Conservation (phyloP, 1,140 invertebrate genomes). For the Penaeus indicus region DNA sequence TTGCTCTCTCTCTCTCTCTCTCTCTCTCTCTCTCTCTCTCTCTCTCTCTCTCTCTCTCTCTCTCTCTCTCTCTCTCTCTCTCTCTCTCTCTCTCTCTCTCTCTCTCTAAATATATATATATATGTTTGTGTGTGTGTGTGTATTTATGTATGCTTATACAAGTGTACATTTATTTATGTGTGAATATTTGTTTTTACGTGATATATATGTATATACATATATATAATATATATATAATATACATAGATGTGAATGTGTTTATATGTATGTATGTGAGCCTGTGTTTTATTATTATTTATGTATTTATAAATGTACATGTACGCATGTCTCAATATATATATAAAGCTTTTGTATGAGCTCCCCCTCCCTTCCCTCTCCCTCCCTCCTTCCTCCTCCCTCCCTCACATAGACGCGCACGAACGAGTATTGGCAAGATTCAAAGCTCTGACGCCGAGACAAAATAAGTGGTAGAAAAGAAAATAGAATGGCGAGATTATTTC, state of each 20-base stretch:
- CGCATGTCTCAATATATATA: background rate
- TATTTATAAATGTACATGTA: background rate
- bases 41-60: conserved; percentile 2
- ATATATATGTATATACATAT: background rate
- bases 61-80: too few species aligned
- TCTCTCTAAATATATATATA: background rate
- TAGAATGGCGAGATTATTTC: too few species aligned
- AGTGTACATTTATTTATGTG: background rate
- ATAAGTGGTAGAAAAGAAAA: too few species aligned
- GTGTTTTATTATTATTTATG: background rate
- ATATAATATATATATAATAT: background rate
- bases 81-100: background rate
- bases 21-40: too few species aligned
- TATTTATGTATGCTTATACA: background rate
- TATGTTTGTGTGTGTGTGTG: background rate
- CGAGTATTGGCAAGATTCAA: too few species aligned
- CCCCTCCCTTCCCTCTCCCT: background rate
- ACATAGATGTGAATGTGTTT: background rate
- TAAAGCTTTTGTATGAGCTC: background rate
- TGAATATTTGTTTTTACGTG: background rate
- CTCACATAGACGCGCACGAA: too few species aligned
- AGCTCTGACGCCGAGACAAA: too few species aligned
- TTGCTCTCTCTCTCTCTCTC: too few species aligned
- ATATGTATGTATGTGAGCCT: background rate
- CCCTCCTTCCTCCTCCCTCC: too few species aligned